phyloP scores from a whole-genome alignment of 1,140 invertebrate species.

The Saccostrea glomerata region DNA sequence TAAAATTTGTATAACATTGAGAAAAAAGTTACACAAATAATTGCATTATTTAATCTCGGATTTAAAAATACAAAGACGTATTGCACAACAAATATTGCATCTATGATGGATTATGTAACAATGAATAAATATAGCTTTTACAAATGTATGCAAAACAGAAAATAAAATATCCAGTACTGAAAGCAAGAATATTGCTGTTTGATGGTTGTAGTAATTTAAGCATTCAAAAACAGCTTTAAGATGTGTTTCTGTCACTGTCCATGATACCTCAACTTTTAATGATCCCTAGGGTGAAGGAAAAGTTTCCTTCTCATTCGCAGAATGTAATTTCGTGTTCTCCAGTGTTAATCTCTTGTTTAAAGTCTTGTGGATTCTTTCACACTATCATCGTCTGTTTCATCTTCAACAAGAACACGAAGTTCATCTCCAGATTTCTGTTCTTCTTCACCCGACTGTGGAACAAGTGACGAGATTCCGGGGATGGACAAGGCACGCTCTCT shows the following conservation, averaged over 20 bases:
- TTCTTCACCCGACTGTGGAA: slow-evolving; percentile 40
- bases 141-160: slow-evolving; percentile 4
- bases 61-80: neutral
- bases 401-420: slow-evolving; percentile 36
- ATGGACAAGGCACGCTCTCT: slow-evolving; percentile 50
- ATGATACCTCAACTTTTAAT: too few relatives aligned
- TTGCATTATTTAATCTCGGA: neutral
- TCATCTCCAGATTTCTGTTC: slow-evolving; percentile 32
- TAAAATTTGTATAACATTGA: neutral
- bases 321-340: too few relatives aligned
- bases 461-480: slow-evolving; percentile 42
- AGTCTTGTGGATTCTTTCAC: slow-evolving; percentile 34
- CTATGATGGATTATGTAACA: neutral
- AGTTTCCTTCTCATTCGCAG: too few relatives aligned
- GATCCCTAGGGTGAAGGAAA: too few relatives aligned
- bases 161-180: slow-evolving; percentile 4
- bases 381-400: slow-evolving; percentile 49
- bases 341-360: neutral
- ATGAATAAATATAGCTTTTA: neutral
- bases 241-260: too few relatives aligned
- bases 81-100: slow-evolving; percentile 8
- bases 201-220: neutral
- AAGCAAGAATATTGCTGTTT: neutral
- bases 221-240: too few relatives aligned
- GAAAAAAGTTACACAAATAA: neutral